Percentiles rank a stretch among this genome's conserved stretches.
Evolutionary conservation across 2,113 vertebrate genomes (phyloP).

Genomic region (Scomber japonicus): DNA sequence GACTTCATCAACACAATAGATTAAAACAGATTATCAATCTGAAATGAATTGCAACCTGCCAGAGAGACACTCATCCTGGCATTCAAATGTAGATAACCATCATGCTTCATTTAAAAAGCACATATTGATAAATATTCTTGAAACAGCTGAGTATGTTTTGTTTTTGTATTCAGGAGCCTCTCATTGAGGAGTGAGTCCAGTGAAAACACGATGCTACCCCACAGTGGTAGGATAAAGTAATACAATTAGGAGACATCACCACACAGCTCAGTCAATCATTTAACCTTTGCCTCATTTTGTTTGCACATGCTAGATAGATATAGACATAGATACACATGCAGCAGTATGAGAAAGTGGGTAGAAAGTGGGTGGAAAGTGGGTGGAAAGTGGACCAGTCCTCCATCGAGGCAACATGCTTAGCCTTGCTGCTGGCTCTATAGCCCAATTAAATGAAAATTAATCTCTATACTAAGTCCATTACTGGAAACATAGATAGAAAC

Average conservation of each 20-base stretch:
- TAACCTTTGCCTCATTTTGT: not conserved
- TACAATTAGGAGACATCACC: not conserved
- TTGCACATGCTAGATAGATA: not conserved
- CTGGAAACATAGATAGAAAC: not conserved
- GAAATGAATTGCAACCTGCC: constrained; percentile 7
- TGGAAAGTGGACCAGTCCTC: not conserved
- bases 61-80: not conserved
- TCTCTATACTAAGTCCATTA: not conserved
- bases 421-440: not conserved
- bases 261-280: constrained; percentile 7
- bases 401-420: not conserved
- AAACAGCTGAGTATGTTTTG: not conserved
- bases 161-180: not conserved
- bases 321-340: constrained; percentile 1
- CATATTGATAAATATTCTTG: not conserved
- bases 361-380: too few relatives aligned
- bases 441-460: not conserved
- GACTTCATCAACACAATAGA: not conserved
- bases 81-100: not conserved
- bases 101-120: not conserved
- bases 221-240: constrained; percentile 59
- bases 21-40: not conserved
- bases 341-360: not conserved
- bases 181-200: constrained; percentile 21
- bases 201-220: constrained; percentile 63